phyloP scores from a whole-genome alignment of 2,888 invertebrate genomes.

The Xylophagus ater region DNA sequence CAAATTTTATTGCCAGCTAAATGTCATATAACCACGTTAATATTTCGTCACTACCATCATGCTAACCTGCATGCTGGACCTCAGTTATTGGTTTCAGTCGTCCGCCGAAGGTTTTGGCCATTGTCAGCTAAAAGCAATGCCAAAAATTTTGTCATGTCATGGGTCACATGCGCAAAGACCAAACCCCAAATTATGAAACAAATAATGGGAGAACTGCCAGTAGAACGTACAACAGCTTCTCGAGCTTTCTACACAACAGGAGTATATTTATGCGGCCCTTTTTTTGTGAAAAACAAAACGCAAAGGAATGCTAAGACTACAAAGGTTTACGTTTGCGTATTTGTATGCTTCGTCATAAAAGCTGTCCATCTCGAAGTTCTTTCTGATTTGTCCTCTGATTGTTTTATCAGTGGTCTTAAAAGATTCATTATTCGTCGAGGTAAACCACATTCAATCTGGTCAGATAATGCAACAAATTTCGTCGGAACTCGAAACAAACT shows the following conservation, averaged over 20 bases:
- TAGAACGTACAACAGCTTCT: background rate
- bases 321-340: conserved; percentile 19
- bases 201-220: background rate
- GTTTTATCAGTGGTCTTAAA: conserved; percentile 18
- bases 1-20: background rate
- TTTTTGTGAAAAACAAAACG: conserved; percentile 11
- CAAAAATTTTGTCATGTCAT: background rate
- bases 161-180: background rate
- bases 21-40: background rate
- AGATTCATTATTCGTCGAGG: conserved; percentile 21
- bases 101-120: background rate
- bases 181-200: background rate
- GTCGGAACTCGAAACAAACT: conserved; percentile 20
- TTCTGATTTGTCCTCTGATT: conserved; percentile 11
- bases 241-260: background rate
- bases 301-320: conserved; percentile 12
- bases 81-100: background rate
- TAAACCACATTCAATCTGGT: no score
- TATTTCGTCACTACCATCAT: background rate
- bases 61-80: background rate
- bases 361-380: background rate
- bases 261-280: conserved; percentile 8
- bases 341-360: conserved; percentile 16
- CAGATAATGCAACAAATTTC: conserved; percentile 24
- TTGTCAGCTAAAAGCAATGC: background rate